phyloP scores from a whole-genome alignment of 2,888 invertebrate species.

The Pardosa pseudoannulata region DNA sequence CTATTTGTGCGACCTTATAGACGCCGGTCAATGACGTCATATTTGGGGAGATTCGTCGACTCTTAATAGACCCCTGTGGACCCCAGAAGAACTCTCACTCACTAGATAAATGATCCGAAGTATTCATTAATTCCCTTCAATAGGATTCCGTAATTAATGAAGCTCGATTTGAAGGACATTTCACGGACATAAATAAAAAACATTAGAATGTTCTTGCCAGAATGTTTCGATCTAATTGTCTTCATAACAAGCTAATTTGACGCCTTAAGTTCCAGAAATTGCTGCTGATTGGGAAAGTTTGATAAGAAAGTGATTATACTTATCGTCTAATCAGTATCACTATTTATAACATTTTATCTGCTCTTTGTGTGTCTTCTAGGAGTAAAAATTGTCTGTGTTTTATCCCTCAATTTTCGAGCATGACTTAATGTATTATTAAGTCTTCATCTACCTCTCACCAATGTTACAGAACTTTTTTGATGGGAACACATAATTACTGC shows the following conservation, averaged over 20 bases:
- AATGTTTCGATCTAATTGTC: not conserved
- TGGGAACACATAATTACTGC: too few relatives aligned
- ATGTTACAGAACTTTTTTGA: too few relatives aligned
- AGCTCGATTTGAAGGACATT: conserved; percentile 47
- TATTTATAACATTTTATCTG: not conserved
- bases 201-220: not conserved
- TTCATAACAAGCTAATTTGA: not conserved
- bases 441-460: too few relatives aligned
- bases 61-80: conserved; percentile 44
- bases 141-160: conserved; percentile 64
- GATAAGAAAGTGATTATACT: not conserved
- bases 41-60: conserved; percentile 43
- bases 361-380: too few relatives aligned
- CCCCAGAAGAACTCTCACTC: conserved; percentile 49
- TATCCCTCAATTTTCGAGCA: not conserved
- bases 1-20: conserved; percentile 54
- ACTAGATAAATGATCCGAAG: conserved; percentile 64
- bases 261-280: not conserved
- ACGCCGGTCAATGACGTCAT: conserved; percentile 57
- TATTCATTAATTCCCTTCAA: conserved; percentile 65
- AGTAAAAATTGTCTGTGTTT: too few relatives aligned
- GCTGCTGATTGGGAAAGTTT: not conserved
- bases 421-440: not conserved
- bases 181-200: conserved; percentile 33
- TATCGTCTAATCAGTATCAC: not conserved